Percentiles rank a stretch among this genome's conserved stretches.
Conservation (phyloP, 2,888 invertebrate genomes). For the Mallateleia sp. region DNA sequence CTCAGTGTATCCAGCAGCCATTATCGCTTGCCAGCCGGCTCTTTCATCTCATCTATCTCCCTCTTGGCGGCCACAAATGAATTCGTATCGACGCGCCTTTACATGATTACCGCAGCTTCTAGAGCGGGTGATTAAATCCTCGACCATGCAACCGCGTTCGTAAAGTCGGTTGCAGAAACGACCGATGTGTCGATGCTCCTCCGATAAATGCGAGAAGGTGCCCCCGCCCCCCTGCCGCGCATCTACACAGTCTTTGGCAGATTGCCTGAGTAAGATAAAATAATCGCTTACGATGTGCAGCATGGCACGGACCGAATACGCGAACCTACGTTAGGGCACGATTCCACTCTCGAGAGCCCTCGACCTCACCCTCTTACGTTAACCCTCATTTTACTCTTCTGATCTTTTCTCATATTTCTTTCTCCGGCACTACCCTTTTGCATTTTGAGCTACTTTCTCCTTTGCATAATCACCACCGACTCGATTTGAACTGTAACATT, state of each 20-base stretch:
- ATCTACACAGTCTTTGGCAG: conserved; percentile 84
- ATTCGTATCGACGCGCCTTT: conserved; percentile 48
- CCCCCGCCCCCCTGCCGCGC: conserved; percentile 45
- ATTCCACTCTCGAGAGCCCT: conserved; percentile 80
- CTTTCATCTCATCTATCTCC: too few species aligned
- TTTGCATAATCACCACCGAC: conserved; percentile 75
- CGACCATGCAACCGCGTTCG: background rate
- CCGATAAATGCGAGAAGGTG: conserved; percentile 77
- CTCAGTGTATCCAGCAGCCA: too few species aligned
- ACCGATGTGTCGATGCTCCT: conserved; percentile 79
- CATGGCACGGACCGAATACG: conserved; percentile 80
- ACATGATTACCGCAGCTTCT: conserved; percentile 24
- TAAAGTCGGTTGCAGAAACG: conserved; percentile 43
- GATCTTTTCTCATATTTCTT: conserved; percentile 74
- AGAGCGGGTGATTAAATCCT: conserved; percentile 46
- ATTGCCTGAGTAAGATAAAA: conserved; percentile 85
- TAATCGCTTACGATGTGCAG: too few species aligned
- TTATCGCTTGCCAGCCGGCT: too few species aligned
- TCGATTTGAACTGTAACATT: conserved; percentile 65
- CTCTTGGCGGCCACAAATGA: conserved; percentile 52
- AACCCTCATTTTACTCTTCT: conserved; percentile 75
- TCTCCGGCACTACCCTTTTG: conserved; percentile 63
- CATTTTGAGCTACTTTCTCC: conserved; percentile 74
- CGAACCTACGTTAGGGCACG: conserved; percentile 82
- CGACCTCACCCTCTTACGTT: conserved; percentile 75